Conservation (phyloP, 1,140 invertebrate genomes). For the Tetramorium alpestre region DNA sequence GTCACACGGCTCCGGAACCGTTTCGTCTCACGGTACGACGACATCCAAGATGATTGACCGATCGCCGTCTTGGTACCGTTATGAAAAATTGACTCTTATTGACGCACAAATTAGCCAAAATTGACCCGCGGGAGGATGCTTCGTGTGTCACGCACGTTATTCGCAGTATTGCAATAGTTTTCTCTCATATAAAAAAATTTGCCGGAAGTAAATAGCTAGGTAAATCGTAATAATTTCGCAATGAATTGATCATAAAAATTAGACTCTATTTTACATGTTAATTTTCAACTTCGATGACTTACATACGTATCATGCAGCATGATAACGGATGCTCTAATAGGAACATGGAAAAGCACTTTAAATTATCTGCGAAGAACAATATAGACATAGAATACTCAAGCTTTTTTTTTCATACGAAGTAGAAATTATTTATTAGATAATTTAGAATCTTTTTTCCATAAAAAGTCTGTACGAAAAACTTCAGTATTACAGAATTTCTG, state of each 20-base stretch:
- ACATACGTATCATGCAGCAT: slow-evolving; percentile 11
- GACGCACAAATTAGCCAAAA: slow-evolving; percentile 57
- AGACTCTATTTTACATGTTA: background rate
- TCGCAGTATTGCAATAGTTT: background rate
- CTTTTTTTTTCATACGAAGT: background rate
- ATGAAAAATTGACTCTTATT: slow-evolving; percentile 71
- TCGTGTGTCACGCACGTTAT: slow-evolving; percentile 32
- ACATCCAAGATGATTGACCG: slow-evolving; percentile 72
- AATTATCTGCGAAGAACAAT: background rate
- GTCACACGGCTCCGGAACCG: slow-evolving; percentile 49
- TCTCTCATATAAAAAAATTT: background rate
- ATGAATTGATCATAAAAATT: background rate
- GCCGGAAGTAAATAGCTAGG: slow-evolving; percentile 12
- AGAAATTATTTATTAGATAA: slow-evolving; percentile 1
- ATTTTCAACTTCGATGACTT: slow-evolving; percentile 15
- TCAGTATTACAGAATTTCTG: background rate
- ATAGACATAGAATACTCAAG: background rate
- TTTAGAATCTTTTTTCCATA: background rate
- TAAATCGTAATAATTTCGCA: slow-evolving; percentile 20
- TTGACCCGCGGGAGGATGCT: slow-evolving; percentile 29
- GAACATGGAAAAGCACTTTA: slow-evolving; percentile 10
- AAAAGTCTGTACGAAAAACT: background rate
- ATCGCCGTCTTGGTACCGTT: slow-evolving; percentile 69
- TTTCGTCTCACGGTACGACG: slow-evolving; percentile 67
- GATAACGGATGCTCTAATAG: background rate